These are phyloP conservation scores for Acanthiza pusilla DNA, from an alignment of 2,797 vertebrate genomes.

Conservation along the genomic window DNA sequence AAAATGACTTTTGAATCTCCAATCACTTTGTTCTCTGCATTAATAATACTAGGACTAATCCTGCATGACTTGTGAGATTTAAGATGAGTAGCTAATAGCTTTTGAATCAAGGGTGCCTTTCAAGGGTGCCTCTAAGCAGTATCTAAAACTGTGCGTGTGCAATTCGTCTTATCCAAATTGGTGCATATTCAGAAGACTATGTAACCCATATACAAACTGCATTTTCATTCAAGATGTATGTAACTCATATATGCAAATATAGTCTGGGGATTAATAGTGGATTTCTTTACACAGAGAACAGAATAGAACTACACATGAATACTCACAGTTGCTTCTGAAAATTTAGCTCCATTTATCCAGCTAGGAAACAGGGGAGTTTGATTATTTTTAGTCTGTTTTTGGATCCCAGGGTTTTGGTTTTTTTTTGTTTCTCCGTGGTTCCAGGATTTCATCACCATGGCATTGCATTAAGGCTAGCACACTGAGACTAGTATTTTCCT, in stretches of 20 bases:
- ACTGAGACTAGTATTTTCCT: neutral
- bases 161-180: constrained; percentile 67
- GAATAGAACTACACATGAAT: neutral
- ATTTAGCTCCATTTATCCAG: neutral
- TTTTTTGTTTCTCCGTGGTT: neutral
- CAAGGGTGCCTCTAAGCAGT: constrained; percentile 58
- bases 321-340: neutral
- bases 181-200: constrained; percentile 36
- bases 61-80: constrained; percentile 71
- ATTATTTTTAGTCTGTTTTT: neutral
- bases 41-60: constrained; percentile 70
- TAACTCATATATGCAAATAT: constrained; percentile 51
- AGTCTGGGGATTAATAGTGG: constrained; percentile 30
- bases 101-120: constrained; percentile 66
- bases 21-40: constrained; percentile 72
- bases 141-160: constrained; percentile 36
- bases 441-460: neutral
- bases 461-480: neutral
- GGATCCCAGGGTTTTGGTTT: neutral
- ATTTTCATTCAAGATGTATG: constrained; percentile 37
- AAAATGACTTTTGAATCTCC: constrained; percentile 65
- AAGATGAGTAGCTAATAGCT: constrained; percentile 69
- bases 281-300: constrained; percentile 1
- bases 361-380: neutral
- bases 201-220: constrained; percentile 47